A percentile compares a stretch with the other conserved stretches of the same genome.
phyloP scores from a whole-genome alignment of 2,797 vertebrate species.

The Morelia viridis region DNA sequence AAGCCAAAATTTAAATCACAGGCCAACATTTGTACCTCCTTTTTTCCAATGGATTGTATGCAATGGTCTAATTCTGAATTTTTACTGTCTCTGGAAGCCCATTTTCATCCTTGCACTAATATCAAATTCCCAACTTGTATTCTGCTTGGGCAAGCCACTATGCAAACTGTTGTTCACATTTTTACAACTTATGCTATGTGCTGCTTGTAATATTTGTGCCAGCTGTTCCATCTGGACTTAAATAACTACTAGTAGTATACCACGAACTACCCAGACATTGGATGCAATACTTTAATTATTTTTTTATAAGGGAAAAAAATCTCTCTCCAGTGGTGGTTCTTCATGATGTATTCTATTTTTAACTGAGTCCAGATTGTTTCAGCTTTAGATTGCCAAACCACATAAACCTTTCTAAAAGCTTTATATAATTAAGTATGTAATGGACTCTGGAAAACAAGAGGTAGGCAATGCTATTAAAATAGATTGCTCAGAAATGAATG shows the following conservation, averaged over 20 bases:
- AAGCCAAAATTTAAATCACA: background rate
- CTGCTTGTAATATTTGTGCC: background rate
- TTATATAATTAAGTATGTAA: slow-evolving; percentile 9
- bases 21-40: background rate
- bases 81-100: background rate
- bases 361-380: background rate
- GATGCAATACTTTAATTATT: background rate
- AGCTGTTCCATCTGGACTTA: background rate
- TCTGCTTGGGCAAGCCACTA: background rate
- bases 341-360: background rate
- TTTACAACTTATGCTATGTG: background rate
- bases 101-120: background rate
- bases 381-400: background rate
- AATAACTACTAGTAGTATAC: background rate
- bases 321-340: background rate
- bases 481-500: background rate
- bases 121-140: background rate
- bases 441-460: background rate
- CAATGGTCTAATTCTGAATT: background rate
- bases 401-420: background rate
- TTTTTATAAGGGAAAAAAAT: background rate
- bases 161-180: background rate
- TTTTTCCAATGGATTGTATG: background rate
- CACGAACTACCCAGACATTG: background rate
- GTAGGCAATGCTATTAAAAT: background rate